Base-by-base conservation (phyloP, 2,888 invertebrate genomes). In the Agrilus biguttatus region DNA sequence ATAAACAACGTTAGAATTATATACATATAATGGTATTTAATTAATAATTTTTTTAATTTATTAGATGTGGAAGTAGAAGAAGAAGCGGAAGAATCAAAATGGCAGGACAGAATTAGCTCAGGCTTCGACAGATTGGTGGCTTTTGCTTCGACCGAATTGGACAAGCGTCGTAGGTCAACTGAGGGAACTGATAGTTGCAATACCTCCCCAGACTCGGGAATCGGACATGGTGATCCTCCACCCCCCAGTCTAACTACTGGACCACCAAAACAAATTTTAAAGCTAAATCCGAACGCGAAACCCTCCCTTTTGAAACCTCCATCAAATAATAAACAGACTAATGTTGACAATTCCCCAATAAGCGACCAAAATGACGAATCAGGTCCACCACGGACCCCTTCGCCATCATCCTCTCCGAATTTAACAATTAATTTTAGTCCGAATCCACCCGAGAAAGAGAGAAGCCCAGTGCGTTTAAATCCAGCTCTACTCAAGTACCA, bases 121-220 rank as follows among this genome's bases (percentile, higher is more conserved):
- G 89, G 90, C 42, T 93, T 95, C 71, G 93, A 93, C 69, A 83
- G 90, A 52, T 73, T 93, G 56, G 88, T 93, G 52, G 91, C 90
- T 46, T 88, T 91, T 62, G 92, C 92, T 39, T 89, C 91, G 35
- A 90, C 88, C 13, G 92, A 92, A 59, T 73, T 91, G 62, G 90
- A 87, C 62, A 83, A 88, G 67, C 80, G 89, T 59, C 77, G 88
- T 45, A 75, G 87, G 47, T 87, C 87, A 35, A 81, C 82, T 1
- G 88, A 89, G 66, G 84, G 83, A 54, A 77, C 72, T 41, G 64
- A 67, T 51, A 75, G 83, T 55, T 83, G 83, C 61, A 87, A 87
- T 64, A 88, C 88, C 39, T 87, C 87, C 51, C 88, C 89, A 10
- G 89, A 88, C 67, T 84, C 83, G 38, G 89, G 88, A 53, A 81